These are phyloP conservation scores for Argyresthia albistria DNA, from an alignment of 2,888 invertebrate genomes.

Conservation along the genomic window DNA sequence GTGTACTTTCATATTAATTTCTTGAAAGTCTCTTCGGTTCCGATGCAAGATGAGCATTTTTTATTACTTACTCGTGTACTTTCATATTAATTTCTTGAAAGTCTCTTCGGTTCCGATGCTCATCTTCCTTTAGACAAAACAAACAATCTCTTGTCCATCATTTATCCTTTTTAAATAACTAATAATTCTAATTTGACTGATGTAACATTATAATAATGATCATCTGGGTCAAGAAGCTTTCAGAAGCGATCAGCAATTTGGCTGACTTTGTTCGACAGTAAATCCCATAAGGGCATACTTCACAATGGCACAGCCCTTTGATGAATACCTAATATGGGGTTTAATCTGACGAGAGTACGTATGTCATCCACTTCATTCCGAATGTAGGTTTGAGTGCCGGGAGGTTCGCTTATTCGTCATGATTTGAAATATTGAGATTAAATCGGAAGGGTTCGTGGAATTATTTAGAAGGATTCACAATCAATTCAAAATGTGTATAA, in stretches of 20 bases:
- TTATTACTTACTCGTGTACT: too few relatives aligned
- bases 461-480: not conserved
- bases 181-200: not conserved
- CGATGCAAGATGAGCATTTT: too few relatives aligned
- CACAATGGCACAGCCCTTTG: slow-evolving; percentile 52
- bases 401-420: slow-evolving; percentile 40
- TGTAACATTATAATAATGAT: slow-evolving; percentile 27
- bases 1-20: too few relatives aligned
- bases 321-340: slow-evolving; percentile 62
- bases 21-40: too few relatives aligned
- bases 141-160: too few relatives aligned
- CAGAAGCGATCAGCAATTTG: slow-evolving; percentile 34
- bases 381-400: slow-evolving; percentile 16
- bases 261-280: slow-evolving; percentile 50
- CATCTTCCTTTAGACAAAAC: too few relatives aligned
- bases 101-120: too few relatives aligned
- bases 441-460: not conserved
- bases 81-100: too few relatives aligned
- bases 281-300: slow-evolving; percentile 39
- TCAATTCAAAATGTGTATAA: too few relatives aligned
- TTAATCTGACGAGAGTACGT: slow-evolving; percentile 43
- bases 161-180: too few relatives aligned
- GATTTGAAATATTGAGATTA: not conserved
- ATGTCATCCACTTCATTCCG: slow-evolving; percentile 50
- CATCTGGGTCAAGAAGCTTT: slow-evolving; percentile 61